Base-by-base conservation (phyloP, 2,113 vertebrate genomes). In the Rhinolophus ferrumequinum region DNA sequence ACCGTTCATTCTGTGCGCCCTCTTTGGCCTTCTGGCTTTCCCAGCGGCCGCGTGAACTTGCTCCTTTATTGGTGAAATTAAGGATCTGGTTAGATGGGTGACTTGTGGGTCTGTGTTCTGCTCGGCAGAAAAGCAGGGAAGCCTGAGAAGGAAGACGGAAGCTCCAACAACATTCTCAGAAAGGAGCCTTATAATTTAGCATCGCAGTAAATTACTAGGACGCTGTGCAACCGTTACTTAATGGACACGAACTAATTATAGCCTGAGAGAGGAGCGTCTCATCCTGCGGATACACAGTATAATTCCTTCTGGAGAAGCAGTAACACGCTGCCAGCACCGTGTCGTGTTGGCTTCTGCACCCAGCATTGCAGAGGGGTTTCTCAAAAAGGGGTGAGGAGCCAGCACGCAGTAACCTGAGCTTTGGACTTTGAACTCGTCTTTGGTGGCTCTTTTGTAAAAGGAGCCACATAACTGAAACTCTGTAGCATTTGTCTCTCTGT, bases 121-220 rank as follows among this genome's bases (percentile, higher is more conserved):
- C 70, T n/a, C 26, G 10, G 50, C 54, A 54, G 64, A 41, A 89
- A 35, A 52, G 30, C 62, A 77, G 77, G 28, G n/a, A 80, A 90
- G 85, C 56, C 76, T 21, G 22, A 73, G 82, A 72, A 76, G 70
- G 73, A 44, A 75, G 77, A 81, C 50, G 80, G 75, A 88, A 19
- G 44, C 62, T 84, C 77, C 62, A 70, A 26, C 88, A 79, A 41
- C 56, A 79, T 89, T 94, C 91, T 72, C 38, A 94, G 88, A 82
- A 86, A 76, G 86, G 77, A 91, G 91, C 52, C 81, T 93, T 94
- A 76, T 95, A 95, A 95, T 97, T 95, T 94, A 91, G 56, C 84
- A 73, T 96, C 83, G 79, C 90, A 92, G 86, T 97, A 97, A 97
- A 97, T 98, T 97, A 87, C 95, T 97, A 95, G 95, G 98, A 98